Evolutionary conservation across 2,797 vertebrate genomes (phyloP).

Genomic region (Rhabdophis nuchalis): DNA sequence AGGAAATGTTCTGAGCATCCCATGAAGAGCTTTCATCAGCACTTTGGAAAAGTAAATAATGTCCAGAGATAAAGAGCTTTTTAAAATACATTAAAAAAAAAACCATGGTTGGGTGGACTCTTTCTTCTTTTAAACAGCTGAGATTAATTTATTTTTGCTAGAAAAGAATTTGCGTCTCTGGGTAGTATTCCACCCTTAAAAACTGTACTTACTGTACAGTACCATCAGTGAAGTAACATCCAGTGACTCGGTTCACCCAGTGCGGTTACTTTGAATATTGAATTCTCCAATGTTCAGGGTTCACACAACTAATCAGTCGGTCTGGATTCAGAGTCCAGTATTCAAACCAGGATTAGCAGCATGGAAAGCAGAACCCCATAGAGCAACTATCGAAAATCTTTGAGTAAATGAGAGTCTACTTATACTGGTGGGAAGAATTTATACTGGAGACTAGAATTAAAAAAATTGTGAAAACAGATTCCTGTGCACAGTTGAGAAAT

Average conservation of each 20-base stretch:
- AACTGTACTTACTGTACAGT: too few species aligned
- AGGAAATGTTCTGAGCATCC: conserved; percentile 55
- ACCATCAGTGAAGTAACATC: background rate
- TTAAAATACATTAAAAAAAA: background rate
- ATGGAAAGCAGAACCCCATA: background rate
- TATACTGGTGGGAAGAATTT: background rate
- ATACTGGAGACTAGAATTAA: background rate
- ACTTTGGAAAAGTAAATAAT: conserved; percentile 66
- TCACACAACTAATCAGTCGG: background rate
- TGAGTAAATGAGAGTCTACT: background rate
- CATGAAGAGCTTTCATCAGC: conserved; percentile 58
- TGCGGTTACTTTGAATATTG: background rate
- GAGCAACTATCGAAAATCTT: background rate
- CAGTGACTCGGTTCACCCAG: background rate
- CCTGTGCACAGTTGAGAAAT: background rate
- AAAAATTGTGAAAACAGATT: background rate
- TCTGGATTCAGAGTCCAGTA: background rate
- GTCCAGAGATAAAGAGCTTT: conserved; percentile 6
- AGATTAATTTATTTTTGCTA: conserved; percentile 32
- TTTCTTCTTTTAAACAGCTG: conserved; percentile 14
- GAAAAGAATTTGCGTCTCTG: conserved; percentile 31
- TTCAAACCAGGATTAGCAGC: background rate
- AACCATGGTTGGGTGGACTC: background rate
- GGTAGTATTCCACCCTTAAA: conserved; percentile 24
- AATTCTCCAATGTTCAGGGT: background rate